Evolutionary conservation across 2,113 vertebrate species (phyloP).

Genomic region (Sinosuthora webbiana): DNA sequence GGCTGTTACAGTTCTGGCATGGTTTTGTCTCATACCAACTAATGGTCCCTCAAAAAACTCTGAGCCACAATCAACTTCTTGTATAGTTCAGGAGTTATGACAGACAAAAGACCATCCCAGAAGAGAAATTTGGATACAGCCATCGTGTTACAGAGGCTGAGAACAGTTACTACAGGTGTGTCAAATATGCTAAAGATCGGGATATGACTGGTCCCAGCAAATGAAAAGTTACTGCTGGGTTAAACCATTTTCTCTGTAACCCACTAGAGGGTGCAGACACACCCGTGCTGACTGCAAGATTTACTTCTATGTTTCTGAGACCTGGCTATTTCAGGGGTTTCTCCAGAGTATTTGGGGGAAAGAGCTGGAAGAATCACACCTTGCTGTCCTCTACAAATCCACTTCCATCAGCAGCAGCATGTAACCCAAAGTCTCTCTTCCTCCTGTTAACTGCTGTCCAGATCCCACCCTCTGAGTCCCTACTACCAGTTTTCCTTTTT

Average conservation of each 20-base stretch:
- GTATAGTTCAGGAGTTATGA: background rate
- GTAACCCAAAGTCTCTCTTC: background rate
- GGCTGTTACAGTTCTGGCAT: background rate
- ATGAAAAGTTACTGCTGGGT: background rate
- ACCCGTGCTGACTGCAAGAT: background rate
- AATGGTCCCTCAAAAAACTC: background rate
- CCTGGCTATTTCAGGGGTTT: background rate
- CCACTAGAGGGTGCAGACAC: conserved; percentile 20
- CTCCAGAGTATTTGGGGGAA: background rate
- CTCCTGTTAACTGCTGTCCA: background rate
- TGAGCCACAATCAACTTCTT: background rate
- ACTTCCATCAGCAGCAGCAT: fast-evolving
- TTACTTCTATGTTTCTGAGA: background rate
- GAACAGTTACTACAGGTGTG: background rate
- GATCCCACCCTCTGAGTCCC: fast-evolving
- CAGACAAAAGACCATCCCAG: background rate
- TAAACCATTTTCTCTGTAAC: background rate
- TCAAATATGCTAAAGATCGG: background rate
- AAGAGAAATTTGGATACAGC: background rate
- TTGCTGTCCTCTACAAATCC: background rate
- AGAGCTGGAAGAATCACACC: background rate
- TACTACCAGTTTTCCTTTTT: background rate
- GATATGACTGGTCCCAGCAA: background rate
- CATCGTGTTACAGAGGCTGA: background rate
- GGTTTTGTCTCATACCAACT: background rate